These are phyloP conservation scores for Neuroterus valhalla DNA, from an alignment of 1,140 invertebrate genomes.

Conservation along the genomic window DNA sequence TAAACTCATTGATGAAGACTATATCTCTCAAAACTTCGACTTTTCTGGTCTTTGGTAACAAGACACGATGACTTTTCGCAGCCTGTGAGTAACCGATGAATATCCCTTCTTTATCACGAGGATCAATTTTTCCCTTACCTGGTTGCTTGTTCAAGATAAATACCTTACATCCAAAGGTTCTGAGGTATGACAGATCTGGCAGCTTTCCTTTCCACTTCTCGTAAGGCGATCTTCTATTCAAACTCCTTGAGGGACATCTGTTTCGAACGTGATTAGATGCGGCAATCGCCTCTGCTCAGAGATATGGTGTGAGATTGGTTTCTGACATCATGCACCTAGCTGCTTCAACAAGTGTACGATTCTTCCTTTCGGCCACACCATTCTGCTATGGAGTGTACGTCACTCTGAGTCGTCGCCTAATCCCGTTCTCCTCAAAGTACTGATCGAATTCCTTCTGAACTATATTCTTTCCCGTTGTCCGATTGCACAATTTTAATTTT, in stretches of 20 bases:
- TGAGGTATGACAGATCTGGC: constrained; percentile 49
- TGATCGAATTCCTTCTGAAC: background rate
- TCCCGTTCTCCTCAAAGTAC: constrained; percentile 4
- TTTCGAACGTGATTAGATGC: background rate
- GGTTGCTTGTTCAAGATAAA: constrained; percentile 33
- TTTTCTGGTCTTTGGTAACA: constrained; percentile 51
- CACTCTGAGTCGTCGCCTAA: constrained; percentile 35
- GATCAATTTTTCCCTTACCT: constrained; percentile 46
- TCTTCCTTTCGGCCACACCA: background rate
- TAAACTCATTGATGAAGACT: constrained; percentile 29
- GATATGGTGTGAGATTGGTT: background rate
- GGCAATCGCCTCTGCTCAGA: background rate
- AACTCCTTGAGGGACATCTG: background rate
- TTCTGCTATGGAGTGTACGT: constrained; percentile 17
- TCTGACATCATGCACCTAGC: constrained; percentile 15
- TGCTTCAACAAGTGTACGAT: constrained; percentile 19
- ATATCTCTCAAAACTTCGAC: constrained; percentile 55
- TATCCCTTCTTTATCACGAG: constrained; percentile 41
- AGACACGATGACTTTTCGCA: constrained; percentile 56
- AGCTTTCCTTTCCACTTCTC: constrained; percentile 55
- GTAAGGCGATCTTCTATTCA: constrained; percentile 25
- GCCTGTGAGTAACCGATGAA: constrained; percentile 51
- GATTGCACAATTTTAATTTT: background rate
- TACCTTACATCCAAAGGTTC: constrained; percentile 57
- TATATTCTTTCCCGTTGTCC: constrained; percentile 39